Base-by-base conservation (phyloP, 2,797 vertebrate genomes). In the Allobates femoralis region DNA sequence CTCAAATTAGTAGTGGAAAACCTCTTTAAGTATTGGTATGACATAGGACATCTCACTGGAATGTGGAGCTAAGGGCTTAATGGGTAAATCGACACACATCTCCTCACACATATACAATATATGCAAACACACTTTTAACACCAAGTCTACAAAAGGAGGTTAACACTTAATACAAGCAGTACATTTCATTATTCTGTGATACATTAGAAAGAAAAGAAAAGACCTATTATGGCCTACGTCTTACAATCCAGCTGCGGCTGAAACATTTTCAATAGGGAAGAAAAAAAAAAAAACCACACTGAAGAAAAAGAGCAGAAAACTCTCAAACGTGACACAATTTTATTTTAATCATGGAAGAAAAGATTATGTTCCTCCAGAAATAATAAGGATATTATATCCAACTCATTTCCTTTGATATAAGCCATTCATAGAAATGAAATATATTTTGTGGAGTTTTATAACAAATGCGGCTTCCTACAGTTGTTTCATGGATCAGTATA, bases 251-350 rank as follows among this genome's bases (percentile, higher is more conserved):
- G 67, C 67, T 69, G 67, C 19, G 8, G 32, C 21, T 12, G 37
- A 23, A 41, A 11, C 32, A 37, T 60, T 60, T 41, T 58, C n/a
- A 21, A 79, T 14, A 58, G 53, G 16, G 16, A 67, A n/a, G 51
- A 66, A 23, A 8, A 23, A 64, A 58, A 79, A 23, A 10, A 41
- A 79, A 23, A 12, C 56, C 10, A 34, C 8, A n/a, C 16, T 28
- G 26, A 37, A 46, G 41, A 2, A 66, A 66, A 21, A 51, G 46
- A 67, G 32, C 16, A 21, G 32, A 66, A 19, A 3, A 51, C 67
- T 81, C 46, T 66, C 10, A 26, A 55, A 71, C n/a, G 32, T 82
- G 80, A 82, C 80, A 64, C 64, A 82, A 67, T 69, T 81, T 82
- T 58, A 5, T 28, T 64, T 62, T 46, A 78, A 78, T 32, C 60